These are phyloP conservation scores for Tadarida brasiliensis DNA, from an alignment of 2,797 vertebrate genomes.

Conservation along the genomic window DNA sequence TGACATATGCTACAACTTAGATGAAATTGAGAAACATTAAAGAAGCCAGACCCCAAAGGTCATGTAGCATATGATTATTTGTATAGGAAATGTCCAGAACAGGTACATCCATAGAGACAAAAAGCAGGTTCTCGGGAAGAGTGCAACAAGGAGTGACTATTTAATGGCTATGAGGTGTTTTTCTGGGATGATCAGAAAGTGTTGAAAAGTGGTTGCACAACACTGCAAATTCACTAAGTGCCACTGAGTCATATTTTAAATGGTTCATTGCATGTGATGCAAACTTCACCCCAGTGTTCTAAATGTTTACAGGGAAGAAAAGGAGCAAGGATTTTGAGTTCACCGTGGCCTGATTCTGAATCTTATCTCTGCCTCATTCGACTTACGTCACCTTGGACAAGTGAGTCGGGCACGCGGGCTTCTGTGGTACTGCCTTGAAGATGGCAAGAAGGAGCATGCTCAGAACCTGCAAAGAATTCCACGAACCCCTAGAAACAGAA, in stretches of 20 bases:
- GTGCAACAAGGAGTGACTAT: too few species aligned
- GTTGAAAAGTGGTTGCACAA: not conserved
- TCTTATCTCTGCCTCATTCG: not conserved
- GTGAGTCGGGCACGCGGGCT: not conserved
- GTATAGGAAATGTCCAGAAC: not conserved
- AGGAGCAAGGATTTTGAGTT: not conserved
- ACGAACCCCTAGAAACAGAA: not conserved
- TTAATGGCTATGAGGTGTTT: not conserved
- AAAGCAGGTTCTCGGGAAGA: not conserved
- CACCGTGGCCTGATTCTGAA: not conserved
- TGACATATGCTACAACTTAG: not conserved
- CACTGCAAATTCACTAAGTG: not conserved
- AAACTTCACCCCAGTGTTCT: not conserved
- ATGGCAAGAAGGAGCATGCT: fast-evolving
- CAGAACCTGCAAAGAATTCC: not conserved
- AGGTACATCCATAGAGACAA: not conserved
- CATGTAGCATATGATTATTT: not conserved
- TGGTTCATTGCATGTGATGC: not conserved
- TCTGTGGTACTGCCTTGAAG: not conserved
- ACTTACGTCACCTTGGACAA: too few species aligned
- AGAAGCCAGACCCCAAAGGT: not conserved
- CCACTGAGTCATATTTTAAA: not conserved
- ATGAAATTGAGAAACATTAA: not conserved
- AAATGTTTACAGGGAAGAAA: not conserved
- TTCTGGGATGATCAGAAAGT: not conserved